These are phyloP conservation scores for Xiphophorus maculatus DNA, from an alignment of 2,113 vertebrate genomes.

Conservation along the genomic window DNA sequence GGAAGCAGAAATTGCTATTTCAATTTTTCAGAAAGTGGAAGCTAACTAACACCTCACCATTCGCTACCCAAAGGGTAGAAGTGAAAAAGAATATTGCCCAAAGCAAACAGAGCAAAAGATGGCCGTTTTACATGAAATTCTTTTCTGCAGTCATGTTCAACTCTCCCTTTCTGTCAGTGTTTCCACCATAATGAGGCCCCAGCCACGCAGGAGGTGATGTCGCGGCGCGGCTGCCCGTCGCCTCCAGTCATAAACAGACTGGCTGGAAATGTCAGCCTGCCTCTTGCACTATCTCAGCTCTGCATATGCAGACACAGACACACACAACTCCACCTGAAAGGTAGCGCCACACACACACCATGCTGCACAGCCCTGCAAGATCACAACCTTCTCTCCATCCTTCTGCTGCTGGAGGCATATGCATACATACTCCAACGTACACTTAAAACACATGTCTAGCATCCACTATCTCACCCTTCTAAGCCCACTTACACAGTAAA, in stretches of 20 bases:
- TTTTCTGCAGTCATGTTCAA: slow-evolving; percentile 2
- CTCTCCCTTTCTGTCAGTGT: slow-evolving; percentile 30
- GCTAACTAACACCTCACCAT: slow-evolving; percentile 1
- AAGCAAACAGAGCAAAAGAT: slow-evolving; percentile 33
- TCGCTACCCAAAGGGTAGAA: not conserved
- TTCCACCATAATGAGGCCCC: slow-evolving; percentile 61
- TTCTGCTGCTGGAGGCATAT: not conserved
- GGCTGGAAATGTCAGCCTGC: slow-evolving; percentile 62
- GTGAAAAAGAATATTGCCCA: slow-evolving; percentile 20
- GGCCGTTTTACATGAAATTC: slow-evolving; percentile 29
- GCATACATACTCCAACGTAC: not conserved
- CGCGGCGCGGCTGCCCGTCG: slow-evolving; percentile 32
- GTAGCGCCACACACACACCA: slow-evolving; percentile 6
- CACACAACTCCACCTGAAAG: slow-evolving; percentile 3
- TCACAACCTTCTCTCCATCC: slow-evolving; percentile 8
- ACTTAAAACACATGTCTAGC: not conserved
- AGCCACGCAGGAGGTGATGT: slow-evolving; percentile 63
- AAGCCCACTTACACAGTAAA: slow-evolving; percentile 18
- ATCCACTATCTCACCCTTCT: not conserved
- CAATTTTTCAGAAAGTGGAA: not conserved
- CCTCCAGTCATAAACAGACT: slow-evolving; percentile 58
- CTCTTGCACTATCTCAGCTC: slow-evolving; percentile 30
- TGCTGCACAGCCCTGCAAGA: slow-evolving; percentile 4
- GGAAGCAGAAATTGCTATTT: not conserved
- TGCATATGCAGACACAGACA: slow-evolving; percentile 10